A percentile compares a stretch with the other conserved stretches of the same genome.
phyloP scores from a whole-genome alignment of 92 coral and sea anemone genomes.

The Bergia puertoricense region DNA sequence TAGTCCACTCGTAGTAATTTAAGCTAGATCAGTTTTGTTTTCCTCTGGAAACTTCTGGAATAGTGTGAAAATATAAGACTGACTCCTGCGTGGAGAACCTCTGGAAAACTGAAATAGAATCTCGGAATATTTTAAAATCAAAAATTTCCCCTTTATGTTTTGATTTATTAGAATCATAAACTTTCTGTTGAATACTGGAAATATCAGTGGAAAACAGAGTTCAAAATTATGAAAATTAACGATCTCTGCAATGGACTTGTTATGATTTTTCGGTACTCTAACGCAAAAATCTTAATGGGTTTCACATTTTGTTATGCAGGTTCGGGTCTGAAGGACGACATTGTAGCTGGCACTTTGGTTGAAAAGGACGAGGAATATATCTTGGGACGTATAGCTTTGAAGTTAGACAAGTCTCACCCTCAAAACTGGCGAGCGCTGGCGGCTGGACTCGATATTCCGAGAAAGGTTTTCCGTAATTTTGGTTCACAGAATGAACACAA shows the following conservation, averaged over 20 bases:
- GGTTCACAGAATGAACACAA: constrained; percentile 75
- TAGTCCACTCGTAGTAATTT: no score
- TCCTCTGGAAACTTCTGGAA: no score
- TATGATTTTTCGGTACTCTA: not conserved
- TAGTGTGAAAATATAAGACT: no score
- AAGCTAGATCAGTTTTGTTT: no score
- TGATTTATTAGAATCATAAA: no score
- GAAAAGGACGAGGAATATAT: constrained; percentile 75
- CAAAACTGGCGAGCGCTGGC: constrained; percentile 77
- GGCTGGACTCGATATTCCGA: constrained; percentile 70
- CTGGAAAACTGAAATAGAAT: no score
- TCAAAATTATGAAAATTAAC: no score
- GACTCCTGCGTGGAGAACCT: no score
- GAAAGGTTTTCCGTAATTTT: constrained; percentile 74
- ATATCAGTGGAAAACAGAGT: no score
- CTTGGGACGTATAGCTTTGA: constrained; percentile 71
- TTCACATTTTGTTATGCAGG: constrained; percentile 41
- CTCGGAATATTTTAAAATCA: no score
- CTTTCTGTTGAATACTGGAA: no score
- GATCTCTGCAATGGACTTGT: not conserved
- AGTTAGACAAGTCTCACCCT: constrained; percentile 59
- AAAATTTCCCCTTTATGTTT: no score
- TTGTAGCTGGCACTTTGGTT: constrained; percentile 67
- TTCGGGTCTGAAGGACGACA: constrained; percentile 64
- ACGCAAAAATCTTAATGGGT: not conserved